Evolutionary conservation across 1,140 invertebrate species (phyloP), one percentile per base, ranked within the genome.

Genomic region (Tachypleus tridentatus): DNA sequence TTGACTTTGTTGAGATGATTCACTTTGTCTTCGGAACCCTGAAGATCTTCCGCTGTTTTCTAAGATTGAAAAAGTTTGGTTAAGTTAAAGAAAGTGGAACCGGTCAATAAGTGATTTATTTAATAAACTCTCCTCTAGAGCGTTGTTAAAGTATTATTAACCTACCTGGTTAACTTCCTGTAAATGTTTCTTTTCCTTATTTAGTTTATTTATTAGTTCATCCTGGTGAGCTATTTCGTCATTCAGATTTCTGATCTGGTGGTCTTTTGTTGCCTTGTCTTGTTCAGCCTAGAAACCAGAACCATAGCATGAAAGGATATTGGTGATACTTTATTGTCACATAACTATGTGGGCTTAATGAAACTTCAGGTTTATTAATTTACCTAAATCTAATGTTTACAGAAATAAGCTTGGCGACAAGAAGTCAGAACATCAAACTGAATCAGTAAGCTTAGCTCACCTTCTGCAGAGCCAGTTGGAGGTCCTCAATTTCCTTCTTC

Each of bases 1-100:
- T 98, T 98, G 66, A 98, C 91, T 81, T 98, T 98, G 84, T 93
- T 98, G 73, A 98, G 85, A 81, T 99, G 96, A 82, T 98, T 98
- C 73, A 96, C 92, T 81, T 99, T 98, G 81, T 99, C 97, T 80
- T 99, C 97, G 72, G 95, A 91, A 69, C 91, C 89, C 79, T 97
- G 91, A 8, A 99, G 84, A 77, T 97, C 93, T 77, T 98, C 96
- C 71, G 88, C 83, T 64, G 94, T 92, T 84, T 98, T 98, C 65
- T 69, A 58, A 5, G 11, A 57, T n/a, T 5, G 29, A 29, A 29
- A 29, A 29, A 29, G 29, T 29, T 29, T 54, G n/a, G 53, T 54
- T 54, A 2, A 54, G 8, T n/a, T 54, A 54, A 9, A 54, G n/a
- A 54, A 9, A 8, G 53, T 54, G n/a, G 8, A 9, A n/a, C 53